These are phyloP conservation scores for Todiramphus saurophagus DNA, from an alignment of 2,113 vertebrate species.

Conservation along the genomic window DNA sequence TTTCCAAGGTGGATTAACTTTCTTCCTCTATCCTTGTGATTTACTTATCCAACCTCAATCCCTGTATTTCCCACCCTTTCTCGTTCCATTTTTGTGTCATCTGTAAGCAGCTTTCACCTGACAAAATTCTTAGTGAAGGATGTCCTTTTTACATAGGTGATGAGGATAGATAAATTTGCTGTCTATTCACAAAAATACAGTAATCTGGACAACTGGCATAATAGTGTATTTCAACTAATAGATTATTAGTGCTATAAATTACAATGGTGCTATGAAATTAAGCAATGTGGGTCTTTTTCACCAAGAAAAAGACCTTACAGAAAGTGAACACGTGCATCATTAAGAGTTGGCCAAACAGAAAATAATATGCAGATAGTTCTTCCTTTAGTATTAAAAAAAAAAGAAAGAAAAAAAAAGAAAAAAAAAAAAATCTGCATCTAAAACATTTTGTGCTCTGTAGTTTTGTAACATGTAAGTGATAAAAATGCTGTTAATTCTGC, in stretches of 20 bases:
- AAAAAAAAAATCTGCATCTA: background rate
- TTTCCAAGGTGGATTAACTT: constrained; percentile 89
- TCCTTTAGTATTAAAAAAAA: background rate
- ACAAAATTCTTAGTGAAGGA: background rate
- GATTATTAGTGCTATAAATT: background rate
- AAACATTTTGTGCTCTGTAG: background rate
- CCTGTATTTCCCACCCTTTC: constrained; percentile 50
- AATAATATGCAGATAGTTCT: background rate
- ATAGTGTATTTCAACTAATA: background rate
- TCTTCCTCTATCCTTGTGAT: constrained; percentile 56
- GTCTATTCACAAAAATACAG: constrained; percentile 47
- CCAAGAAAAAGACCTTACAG: background rate
- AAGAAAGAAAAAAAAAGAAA: no score
- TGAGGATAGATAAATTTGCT: background rate
- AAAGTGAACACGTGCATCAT: background rate
- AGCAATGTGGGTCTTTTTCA: background rate
- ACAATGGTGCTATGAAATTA: background rate
- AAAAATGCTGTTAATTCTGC: background rate
- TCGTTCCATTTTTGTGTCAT: background rate
- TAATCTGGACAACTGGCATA: background rate
- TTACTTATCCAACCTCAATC: constrained; percentile 30
- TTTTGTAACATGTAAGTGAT: background rate
- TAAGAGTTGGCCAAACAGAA: background rate
- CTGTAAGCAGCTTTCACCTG: background rate
- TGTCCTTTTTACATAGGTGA: background rate